These are phyloP conservation scores for Leptopilina clavipes DNA, from an alignment of 1,140 invertebrate species.

Conservation along the genomic window DNA sequence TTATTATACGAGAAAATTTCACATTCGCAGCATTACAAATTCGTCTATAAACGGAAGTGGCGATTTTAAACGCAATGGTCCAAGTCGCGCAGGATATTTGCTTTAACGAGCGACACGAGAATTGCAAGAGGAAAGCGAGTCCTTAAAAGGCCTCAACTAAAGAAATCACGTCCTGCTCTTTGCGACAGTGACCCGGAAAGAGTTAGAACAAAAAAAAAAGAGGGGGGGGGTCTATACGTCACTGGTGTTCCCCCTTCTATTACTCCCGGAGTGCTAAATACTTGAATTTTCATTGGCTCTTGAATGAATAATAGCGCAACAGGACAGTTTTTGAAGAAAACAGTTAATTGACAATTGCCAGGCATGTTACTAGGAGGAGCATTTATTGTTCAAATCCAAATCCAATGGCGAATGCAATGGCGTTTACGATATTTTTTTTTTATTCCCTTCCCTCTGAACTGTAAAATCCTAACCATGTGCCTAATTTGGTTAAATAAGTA, in stretches of 20 bases:
- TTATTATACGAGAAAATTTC: background rate
- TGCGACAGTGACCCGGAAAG: conserved; percentile 50
- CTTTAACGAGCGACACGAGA: conserved; percentile 56
- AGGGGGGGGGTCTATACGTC: background rate
- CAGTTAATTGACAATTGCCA: conserved; percentile 55
- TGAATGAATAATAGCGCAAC: conserved; percentile 56
- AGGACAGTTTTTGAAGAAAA: conserved; percentile 56
- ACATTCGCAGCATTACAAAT: background rate
- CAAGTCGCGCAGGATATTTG: conserved; percentile 66
- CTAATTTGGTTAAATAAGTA: no score
- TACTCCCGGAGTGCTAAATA: conserved; percentile 5
- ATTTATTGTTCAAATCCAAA: conserved; percentile 57
- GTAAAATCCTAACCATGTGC: no score
- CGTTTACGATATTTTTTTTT: background rate
- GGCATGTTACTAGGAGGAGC: conserved; percentile 44
- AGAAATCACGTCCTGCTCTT: conserved; percentile 62
- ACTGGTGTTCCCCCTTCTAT: conserved; percentile 1
- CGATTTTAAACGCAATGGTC: conserved; percentile 61
- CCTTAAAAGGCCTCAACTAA: conserved; percentile 49
- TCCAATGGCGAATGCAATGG: conserved; percentile 59
- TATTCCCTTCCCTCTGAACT: no score
- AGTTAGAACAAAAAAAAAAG: conserved; percentile 45
- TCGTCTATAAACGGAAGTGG: conserved; percentile 59
- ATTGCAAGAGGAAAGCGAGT: conserved; percentile 48
- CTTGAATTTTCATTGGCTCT: conserved; percentile 56